Percentiles rank a stretch among this genome's conserved stretches.
Evolutionary conservation across 2,113 vertebrate species (phyloP).

Genomic region (Proterorhinus semilunaris): DNA sequence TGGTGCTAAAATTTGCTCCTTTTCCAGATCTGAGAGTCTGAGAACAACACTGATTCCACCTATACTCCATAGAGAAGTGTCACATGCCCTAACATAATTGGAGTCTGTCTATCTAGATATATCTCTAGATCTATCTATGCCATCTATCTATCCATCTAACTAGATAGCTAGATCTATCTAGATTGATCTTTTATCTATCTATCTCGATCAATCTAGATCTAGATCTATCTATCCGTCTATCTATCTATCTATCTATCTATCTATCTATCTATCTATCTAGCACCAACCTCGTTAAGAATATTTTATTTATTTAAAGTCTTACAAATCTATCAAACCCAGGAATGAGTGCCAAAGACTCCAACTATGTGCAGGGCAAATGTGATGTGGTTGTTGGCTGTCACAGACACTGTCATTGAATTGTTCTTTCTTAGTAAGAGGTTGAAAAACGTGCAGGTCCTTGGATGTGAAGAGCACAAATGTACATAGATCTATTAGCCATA

Average conservation of each 20-base stretch:
- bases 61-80: conserved; percentile 27
- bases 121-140: neutral
- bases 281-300: conserved; percentile 53
- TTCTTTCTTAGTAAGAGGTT: conserved; percentile 3
- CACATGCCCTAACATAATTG: conserved; percentile 46
- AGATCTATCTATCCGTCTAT: conserved; percentile 6
- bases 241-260: conserved; percentile 10
- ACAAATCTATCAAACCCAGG: conserved; percentile 51
- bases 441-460: conserved; percentile 44
- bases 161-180: too few species aligned
- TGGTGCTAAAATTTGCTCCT: conserved; percentile 36
- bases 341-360: conserved; percentile 51
- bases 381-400: conserved; percentile 6
- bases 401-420: conserved; percentile 30
- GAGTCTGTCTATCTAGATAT: conserved; percentile 17
- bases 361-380: conserved; percentile 46
- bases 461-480: conserved; percentile 60
- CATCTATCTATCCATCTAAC: neutral
- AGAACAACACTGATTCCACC: conserved; percentile 21
- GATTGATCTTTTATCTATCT: conserved; percentile 2
- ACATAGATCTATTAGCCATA: conserved; percentile 70
- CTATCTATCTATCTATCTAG: conserved; percentile 24
- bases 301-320: conserved; percentile 11
- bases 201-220: conserved; percentile 1
- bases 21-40: conserved; percentile 54